phyloP scores from a whole-genome alignment of 1,140 invertebrate species.

The Apis florea region DNA sequence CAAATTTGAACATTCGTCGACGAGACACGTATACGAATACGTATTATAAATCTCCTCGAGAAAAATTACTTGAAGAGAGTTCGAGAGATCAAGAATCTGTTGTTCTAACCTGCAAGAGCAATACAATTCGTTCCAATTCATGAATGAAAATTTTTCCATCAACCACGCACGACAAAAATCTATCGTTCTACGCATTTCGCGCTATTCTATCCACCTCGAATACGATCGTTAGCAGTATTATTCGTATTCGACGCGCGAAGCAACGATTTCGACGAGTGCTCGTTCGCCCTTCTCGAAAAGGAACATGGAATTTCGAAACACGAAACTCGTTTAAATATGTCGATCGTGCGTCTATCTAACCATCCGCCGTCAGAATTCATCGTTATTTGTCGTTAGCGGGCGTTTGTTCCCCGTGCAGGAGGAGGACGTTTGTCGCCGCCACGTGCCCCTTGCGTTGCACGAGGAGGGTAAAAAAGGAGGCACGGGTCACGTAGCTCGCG shows the following conservation, averaged over 20 bases:
- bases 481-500: constrained; percentile 40
- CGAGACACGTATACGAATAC: too few species aligned
- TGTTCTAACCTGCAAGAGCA: too few species aligned
- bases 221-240: not conserved
- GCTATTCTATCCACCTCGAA: not conserved
- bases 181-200: not conserved
- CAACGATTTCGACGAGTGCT: not conserved
- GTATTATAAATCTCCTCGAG: too few species aligned
- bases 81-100: too few species aligned
- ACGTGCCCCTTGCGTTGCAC: constrained; percentile 22
- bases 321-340: constrained; percentile 35
- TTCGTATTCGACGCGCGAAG: constrained; percentile 15
- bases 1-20: too few species aligned
- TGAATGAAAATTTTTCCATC: too few species aligned
- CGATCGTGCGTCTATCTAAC: not conserved
- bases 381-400: constrained; percentile 60
- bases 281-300: not conserved
- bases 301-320: constrained; percentile 18
- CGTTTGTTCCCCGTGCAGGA: constrained; percentile 49
- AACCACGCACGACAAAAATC: too few species aligned
- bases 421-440: constrained; percentile 38
- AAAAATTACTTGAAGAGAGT: too few species aligned
- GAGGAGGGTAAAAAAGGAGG: constrained; percentile 27
- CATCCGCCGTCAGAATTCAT: constrained; percentile 31
- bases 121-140: too few species aligned